These are phyloP conservation scores for Notoglanidium macrostoma DNA, from an alignment of 2,797 vertebrate genomes.

Conservation along the genomic window DNA sequence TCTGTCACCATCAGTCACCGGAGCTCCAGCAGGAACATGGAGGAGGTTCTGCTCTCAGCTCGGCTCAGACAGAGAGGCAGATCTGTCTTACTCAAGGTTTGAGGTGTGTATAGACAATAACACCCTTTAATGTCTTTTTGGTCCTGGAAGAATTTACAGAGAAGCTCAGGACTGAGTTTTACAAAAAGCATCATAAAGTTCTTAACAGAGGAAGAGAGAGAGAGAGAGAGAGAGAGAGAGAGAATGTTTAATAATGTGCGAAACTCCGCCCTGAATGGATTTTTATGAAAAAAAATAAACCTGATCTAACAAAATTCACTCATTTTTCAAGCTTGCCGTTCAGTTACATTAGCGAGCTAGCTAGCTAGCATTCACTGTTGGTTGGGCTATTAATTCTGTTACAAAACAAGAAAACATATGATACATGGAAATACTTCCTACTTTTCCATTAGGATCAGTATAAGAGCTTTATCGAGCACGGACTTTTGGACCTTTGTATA, in stretches of 20 bases:
- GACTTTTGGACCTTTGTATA: no score
- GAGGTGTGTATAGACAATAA: neutral
- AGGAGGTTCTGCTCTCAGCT: neutral
- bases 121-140: neutral
- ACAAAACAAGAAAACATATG: no score
- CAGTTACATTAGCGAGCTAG: no score
- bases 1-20: slow-evolving; percentile 37
- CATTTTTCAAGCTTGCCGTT: no score
- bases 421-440: no score
- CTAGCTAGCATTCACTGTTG: no score
- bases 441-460: no score
- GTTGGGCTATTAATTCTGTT: no score
- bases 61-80: neutral
- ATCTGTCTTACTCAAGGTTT: neutral
- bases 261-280: neutral
- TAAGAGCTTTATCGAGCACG: no score
- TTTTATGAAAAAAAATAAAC: neutral
- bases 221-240: neutral
- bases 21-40: neutral
- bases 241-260: neutral
- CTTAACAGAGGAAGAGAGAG: neutral
- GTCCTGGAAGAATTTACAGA: neutral
- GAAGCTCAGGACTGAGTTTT: neutral
- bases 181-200: neutral
- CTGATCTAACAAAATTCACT: neutral